These are phyloP conservation scores for Onychomys leucogaster DNA, from an alignment of 2,797 vertebrate species.

Conservation along the genomic window DNA sequence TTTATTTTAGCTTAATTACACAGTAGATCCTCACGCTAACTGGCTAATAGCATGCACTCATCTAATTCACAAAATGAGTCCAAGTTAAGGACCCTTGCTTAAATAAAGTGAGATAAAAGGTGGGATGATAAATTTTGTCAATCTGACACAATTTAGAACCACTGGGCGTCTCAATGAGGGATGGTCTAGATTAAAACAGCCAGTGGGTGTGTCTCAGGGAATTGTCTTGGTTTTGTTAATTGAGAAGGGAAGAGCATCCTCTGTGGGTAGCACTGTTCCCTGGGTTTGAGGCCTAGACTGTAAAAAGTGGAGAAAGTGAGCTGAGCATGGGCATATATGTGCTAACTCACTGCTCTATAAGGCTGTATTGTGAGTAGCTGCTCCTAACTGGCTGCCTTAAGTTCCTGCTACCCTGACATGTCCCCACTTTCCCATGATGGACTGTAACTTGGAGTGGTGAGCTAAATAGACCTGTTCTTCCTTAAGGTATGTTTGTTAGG, in stretches of 20 bases:
- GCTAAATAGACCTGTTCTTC: neutral
- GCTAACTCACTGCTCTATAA: neutral
- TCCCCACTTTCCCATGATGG: neutral
- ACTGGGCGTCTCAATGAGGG: neutral
- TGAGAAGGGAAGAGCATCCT: neutral
- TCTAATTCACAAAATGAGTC: neutral
- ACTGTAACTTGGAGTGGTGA: neutral
- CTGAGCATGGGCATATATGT: accelerated
- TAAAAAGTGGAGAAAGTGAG: neutral
- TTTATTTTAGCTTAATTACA: neutral
- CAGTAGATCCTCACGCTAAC: neutral
- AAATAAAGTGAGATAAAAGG: neutral
- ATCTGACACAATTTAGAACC: neutral
- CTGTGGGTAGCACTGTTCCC: neutral
- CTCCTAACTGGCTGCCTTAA: neutral
- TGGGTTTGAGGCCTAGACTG: neutral
- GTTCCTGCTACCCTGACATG: neutral
- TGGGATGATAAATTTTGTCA: neutral
- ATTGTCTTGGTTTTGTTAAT: neutral
- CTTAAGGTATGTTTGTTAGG: neutral
- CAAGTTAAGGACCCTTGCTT: neutral
- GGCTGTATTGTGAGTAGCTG: neutral
- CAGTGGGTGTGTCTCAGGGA: neutral
- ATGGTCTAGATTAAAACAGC: neutral
- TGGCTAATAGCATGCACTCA: neutral